Evolutionary conservation across 92 coral and sea anemone genomes (phyloP).

Genomic region (Parazoanthus darwini): DNA sequence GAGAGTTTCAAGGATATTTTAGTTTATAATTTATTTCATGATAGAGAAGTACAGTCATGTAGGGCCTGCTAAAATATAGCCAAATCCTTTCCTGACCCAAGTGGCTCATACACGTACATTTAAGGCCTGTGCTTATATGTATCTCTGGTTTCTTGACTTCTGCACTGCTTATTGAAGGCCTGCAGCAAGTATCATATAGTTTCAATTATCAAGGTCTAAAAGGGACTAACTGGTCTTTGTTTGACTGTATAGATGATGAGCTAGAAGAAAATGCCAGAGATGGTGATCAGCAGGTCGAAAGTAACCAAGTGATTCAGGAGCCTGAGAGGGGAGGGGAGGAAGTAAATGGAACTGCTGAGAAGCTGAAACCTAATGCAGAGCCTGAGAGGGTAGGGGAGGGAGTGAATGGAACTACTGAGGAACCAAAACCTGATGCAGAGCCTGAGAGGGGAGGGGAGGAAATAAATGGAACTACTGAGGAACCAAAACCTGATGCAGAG

Average conservation of each 20-base stretch:
- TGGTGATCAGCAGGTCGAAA: not conserved
- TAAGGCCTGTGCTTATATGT: too few relatives aligned
- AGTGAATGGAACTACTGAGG: not conserved
- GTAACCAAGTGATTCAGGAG: conserved; percentile 1
- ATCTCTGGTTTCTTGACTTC: too few relatives aligned
- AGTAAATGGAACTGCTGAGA: not conserved
- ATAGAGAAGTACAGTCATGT: too few relatives aligned
- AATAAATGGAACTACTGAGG: not conserved
- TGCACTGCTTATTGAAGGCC: too few relatives aligned
- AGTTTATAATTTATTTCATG: too few relatives aligned
- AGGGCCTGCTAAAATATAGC: too few relatives aligned
- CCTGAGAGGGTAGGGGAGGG: not conserved
- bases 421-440: not conserved
- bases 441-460: conserved; percentile 5
- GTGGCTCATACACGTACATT: too few relatives aligned
- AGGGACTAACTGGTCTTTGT: too few relatives aligned
- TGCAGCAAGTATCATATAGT: too few relatives aligned
- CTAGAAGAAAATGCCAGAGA: conserved; percentile 16
- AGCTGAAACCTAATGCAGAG: not conserved
- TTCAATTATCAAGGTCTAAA: too few relatives aligned
- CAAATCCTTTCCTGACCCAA: too few relatives aligned
- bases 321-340: not conserved
- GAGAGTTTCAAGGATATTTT: too few relatives aligned
- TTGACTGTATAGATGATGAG: conserved; percentile 29
- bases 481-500: not conserved